Evolutionary conservation across 2,113 vertebrate genomes (phyloP).

Genomic region (Gnathonemus echidnorhynchus): DNA sequence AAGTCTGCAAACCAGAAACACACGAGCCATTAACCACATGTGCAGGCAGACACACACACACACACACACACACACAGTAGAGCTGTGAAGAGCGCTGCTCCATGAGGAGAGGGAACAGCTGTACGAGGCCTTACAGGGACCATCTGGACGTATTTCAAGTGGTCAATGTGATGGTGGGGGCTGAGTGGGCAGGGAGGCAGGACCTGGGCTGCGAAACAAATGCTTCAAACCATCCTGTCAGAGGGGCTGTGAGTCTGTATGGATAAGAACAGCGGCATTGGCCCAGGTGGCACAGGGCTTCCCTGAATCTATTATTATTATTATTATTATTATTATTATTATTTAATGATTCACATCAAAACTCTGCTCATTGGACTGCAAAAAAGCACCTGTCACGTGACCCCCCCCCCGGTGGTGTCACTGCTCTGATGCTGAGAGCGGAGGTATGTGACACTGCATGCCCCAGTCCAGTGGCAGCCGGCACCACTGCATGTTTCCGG

Average conservation of each 20-base stretch:
- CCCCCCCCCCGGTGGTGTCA: background rate
- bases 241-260: background rate
- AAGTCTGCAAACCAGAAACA: background rate
- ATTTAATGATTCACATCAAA: background rate
- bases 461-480: background rate
- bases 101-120: slow-evolving; percentile 3
- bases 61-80: background rate
- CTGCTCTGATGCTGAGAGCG: background rate
- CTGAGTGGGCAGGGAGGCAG: background rate
- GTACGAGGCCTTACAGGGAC: background rate
- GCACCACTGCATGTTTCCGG: background rate
- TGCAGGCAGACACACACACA: background rate
- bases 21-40: background rate
- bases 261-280: background rate
- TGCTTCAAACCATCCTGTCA: background rate
- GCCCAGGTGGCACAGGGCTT: too few species aligned
- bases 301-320: too few species aligned
- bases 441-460: background rate
- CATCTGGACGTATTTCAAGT: background rate
- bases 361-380: background rate
- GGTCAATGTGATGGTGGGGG: background rate
- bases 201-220: background rate
- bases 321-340: too few species aligned
- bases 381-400: background rate
- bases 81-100: background rate